phyloP scores from a whole-genome alignment of 2,113 vertebrate genomes.

The Isurus oxyrinchus region DNA sequence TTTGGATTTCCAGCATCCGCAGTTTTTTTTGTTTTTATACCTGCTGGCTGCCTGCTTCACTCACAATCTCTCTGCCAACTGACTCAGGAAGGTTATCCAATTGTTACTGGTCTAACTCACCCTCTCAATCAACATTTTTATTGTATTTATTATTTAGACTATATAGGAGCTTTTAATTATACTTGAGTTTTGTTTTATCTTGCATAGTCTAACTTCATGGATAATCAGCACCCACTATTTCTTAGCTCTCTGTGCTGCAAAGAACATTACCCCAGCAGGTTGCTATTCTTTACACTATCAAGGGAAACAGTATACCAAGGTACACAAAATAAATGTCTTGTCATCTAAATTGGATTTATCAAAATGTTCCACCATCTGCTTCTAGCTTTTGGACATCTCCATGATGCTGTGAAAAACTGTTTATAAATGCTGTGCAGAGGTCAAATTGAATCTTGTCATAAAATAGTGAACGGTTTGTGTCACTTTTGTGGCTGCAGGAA shows the following conservation, averaged over 20 bases:
- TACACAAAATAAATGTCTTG: not conserved
- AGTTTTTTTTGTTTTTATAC: too few species aligned
- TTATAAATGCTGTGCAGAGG: not conserved
- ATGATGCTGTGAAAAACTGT: not conserved
- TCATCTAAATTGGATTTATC: not conserved
- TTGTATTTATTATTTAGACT: not conserved
- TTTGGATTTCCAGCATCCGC: too few species aligned
- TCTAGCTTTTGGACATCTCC: not conserved
- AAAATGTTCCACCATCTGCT: not conserved
- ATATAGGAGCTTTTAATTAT: not conserved
- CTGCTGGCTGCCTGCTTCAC: too few species aligned
- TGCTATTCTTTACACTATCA: not conserved
- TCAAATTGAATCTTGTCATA: too few species aligned
- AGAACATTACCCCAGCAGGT: not conserved
- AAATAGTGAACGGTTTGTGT: not conserved
- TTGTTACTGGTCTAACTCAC: not conserved
- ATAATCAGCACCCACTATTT: not conserved
- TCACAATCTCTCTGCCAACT: not conserved
- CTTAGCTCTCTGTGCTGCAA: not conserved
- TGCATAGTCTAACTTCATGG: not conserved
- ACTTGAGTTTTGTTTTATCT: not conserved
- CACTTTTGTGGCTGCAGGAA: not conserved
- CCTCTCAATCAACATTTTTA: not conserved
- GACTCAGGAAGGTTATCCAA: not conserved
- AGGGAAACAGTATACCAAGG: not conserved